A percentile compares a stretch with the other conserved stretches of the same genome.
phyloP scores from a whole-genome alignment of 2,797 vertebrate species.

The Anguilla megastoma region DNA sequence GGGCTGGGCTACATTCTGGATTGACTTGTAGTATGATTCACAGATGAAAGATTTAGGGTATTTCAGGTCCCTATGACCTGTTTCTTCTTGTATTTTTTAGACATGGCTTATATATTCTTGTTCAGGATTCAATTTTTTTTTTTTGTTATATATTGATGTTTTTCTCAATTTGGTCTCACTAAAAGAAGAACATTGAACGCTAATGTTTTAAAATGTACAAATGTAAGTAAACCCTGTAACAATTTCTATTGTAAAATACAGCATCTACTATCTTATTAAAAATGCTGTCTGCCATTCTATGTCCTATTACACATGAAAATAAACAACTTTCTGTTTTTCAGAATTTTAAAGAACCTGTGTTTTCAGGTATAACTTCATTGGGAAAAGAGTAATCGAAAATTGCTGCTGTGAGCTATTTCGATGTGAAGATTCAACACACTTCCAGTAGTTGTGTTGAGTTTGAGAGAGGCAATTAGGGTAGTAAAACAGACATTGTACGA shows the following conservation, averaged over 20 bases:
- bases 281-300: neutral
- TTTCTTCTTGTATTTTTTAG: too few species aligned
- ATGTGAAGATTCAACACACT: constrained; percentile 4
- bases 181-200: neutral
- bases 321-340: neutral
- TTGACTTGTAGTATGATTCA: neutral
- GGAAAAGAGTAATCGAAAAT: neutral
- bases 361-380: neutral
- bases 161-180: neutral
- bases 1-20: neutral
- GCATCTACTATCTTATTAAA: neutral
- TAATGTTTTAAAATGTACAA: neutral
- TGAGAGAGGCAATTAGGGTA: neutral
- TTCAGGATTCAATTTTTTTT: too few species aligned
- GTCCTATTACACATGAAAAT: neutral
- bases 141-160: neutral
- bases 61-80: neutral
- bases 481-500: constrained; percentile 41
- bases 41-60: neutral
- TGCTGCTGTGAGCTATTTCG: neutral
- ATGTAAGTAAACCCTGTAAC: neutral
- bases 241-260: neutral
- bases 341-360: neutral
- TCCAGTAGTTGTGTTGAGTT: neutral
- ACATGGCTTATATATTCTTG: too few species aligned